Base-by-base conservation (phyloP, 2,888 invertebrate species). In the Aradus depressus region DNA sequence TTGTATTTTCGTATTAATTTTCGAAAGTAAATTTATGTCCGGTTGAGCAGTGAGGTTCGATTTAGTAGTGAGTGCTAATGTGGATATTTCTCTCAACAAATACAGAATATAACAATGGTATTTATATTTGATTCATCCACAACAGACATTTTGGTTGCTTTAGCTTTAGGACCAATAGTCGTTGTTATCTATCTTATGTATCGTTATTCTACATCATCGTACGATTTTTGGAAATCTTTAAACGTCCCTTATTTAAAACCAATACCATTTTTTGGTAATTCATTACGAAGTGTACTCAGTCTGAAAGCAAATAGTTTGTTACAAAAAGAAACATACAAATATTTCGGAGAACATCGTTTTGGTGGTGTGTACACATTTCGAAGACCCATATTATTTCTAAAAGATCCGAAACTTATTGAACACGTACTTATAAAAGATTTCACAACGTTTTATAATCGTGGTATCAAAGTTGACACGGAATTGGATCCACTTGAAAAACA, bases 361-460 rank as follows among this genome's bases (percentile, higher is more conserved):
- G 63, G 72, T 18, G 75, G 75, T 1, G 67, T 72, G 38, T 75
- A 69, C 59, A 65, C 70, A 10, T 68, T 73, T 42, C 67, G 70
- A 51, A 68, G 67, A 48, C 75, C 75, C 0, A 65, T 67, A 31
- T 55, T 75, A 1, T 56, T 75, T 1, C 52, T 74, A 0, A 64
- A 69, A 26, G 69, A 70, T 57, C 72, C 73, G 0, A 67, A 72
- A 47, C 51, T 73, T 1, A 68, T 74, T 16, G 72, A 72, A 54
- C 60, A 65, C 8, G 62, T 75, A 32, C 57, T 73, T 50, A 67
- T 72, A 2, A 68, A 69, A 42, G 72, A 73, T 58, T 74, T 73
- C 53, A 63, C 68, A 2, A 62, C 68, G 53, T 74, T 75, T 56
- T 64, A 65, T 3, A 69, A 74, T 54, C 65, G 74, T 51, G 67